These are phyloP conservation scores for Fragum sueziense DNA, from an alignment of 2,888 invertebrate genomes.

Conservation along the genomic window DNA sequence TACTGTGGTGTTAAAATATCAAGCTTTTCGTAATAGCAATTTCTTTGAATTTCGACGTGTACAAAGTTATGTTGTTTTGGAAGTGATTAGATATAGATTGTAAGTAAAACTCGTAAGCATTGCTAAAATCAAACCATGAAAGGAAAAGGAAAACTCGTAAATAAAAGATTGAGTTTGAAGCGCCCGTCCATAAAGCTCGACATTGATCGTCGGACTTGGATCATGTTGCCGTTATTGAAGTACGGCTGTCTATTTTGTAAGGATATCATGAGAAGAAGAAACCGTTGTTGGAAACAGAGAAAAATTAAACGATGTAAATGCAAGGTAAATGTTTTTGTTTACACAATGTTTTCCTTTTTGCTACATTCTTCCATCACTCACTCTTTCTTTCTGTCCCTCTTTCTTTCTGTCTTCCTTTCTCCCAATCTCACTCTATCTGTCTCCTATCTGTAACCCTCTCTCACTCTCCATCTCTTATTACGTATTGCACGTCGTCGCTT, in stretches of 20 bases:
- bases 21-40: background rate
- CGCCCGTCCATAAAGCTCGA: constrained; percentile 25
- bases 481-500: no score
- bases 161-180: background rate
- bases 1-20: no score
- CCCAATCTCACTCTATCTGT: background rate
- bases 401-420: background rate
- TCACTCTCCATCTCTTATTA: background rate
- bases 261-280: constrained; percentile 66
- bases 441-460: background rate
- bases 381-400: background rate
- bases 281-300: constrained; percentile 29
- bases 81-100: no score
- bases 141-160: background rate
- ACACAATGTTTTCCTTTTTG: background rate
- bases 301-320: constrained; percentile 8
- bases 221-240: constrained; percentile 62
- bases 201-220: constrained; percentile 4
- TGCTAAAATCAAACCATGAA: background rate
- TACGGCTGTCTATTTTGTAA: constrained; percentile 68
- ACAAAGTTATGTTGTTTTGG: background rate
- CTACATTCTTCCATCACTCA: background rate
- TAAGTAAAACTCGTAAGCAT: no score
- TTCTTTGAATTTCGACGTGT: background rate
- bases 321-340: constrained; percentile 44